phyloP scores from a whole-genome alignment of 2,888 invertebrate species.

The Antitype chi region DNA sequence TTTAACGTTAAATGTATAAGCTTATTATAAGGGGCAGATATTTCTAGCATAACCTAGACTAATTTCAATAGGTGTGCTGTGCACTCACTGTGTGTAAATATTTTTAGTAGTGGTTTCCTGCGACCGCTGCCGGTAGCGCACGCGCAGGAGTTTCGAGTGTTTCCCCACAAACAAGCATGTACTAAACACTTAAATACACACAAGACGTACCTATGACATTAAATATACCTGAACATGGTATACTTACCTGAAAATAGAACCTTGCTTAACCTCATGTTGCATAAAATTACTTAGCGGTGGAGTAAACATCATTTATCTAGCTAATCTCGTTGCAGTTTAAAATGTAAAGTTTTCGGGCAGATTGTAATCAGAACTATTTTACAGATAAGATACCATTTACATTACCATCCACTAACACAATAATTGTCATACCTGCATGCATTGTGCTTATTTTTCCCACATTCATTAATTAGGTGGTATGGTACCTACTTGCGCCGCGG shows the following conservation, averaged over 20 bases:
- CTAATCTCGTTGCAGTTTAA: background rate
- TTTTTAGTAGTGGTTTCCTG: slow-evolving; percentile 39
- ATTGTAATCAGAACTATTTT: background rate
- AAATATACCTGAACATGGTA: background rate
- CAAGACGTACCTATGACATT: background rate
- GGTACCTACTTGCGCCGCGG: slow-evolving; percentile 1
- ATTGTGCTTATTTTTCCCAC: slow-evolving; percentile 1
- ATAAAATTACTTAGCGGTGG: background rate
- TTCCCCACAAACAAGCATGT: slow-evolving; percentile 13
- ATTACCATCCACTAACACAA: background rate
- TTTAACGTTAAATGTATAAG: background rate
- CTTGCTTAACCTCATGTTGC: background rate
- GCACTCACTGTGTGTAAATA: slow-evolving; percentile 17
- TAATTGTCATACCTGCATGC: background rate
- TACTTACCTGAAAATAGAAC: background rate
- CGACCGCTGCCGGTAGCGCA: slow-evolving; percentile 3
- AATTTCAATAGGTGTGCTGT: background rate
- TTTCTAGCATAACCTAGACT: background rate
- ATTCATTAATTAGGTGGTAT: background rate
- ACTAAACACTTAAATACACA: background rate
- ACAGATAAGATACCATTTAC: background rate
- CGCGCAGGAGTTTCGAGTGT: slow-evolving; percentile 21
- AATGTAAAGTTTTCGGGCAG: background rate
- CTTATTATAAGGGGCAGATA: background rate
- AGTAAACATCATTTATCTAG: too few relatives aligned